These are phyloP conservation scores for Nemapogon koenigi DNA, from an alignment of 2,888 invertebrate genomes.

Conservation along the genomic window DNA sequence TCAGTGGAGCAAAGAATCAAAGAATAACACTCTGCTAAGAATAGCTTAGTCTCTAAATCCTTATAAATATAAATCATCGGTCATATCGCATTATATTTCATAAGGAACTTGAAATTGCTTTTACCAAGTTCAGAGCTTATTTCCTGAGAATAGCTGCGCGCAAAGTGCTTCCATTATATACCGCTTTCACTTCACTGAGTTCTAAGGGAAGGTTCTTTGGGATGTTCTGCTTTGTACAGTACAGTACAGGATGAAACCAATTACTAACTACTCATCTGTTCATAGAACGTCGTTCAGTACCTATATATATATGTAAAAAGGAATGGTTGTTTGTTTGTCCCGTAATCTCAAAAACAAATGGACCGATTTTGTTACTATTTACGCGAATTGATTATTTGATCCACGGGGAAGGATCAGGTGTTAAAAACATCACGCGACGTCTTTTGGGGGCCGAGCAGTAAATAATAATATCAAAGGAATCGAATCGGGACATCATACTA, in stretches of 20 bases:
- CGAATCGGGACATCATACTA: too few species aligned
- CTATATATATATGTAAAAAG: neutral
- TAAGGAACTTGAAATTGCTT: slow-evolving; percentile 58
- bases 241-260: slow-evolving; percentile 30
- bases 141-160: slow-evolving; percentile 56
- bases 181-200: slow-evolving; percentile 24
- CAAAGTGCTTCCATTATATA: slow-evolving; percentile 58
- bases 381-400: too few species aligned
- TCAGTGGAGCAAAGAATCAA: too few species aligned
- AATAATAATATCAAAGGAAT: too few species aligned
- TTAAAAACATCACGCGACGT: too few species aligned
- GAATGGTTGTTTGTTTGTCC: neutral
- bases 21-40: slow-evolving; percentile 28
- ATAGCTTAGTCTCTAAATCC: slow-evolving; percentile 47
- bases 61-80: slow-evolving; percentile 54
- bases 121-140: slow-evolving; percentile 64
- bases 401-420: too few species aligned
- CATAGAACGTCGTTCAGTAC: too few species aligned
- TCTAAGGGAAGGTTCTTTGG: slow-evolving; percentile 33
- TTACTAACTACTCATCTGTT: slow-evolving; percentile 6
- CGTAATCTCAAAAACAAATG: too few species aligned
- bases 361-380: too few species aligned
- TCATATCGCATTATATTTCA: slow-evolving; percentile 58
- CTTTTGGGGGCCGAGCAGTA: too few species aligned
- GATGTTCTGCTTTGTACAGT: slow-evolving; percentile 45